Evolutionary conservation across 1,140 invertebrate genomes (phyloP).

Genomic region (Apis cerana): DNA sequence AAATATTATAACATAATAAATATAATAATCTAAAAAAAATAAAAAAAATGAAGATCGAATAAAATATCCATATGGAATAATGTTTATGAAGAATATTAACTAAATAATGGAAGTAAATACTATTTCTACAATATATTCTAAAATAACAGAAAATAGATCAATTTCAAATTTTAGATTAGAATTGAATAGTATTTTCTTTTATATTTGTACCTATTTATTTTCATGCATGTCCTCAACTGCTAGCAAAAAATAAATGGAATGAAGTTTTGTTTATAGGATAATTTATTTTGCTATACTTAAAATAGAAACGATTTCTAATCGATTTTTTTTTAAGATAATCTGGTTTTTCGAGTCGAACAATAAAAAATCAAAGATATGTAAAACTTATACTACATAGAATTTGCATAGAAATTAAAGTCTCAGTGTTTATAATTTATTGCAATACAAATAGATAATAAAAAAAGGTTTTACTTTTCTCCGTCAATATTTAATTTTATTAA

Average conservation of each 20-base stretch:
- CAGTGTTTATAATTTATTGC: neutral
- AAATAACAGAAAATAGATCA: neutral
- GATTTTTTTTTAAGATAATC: neutral
- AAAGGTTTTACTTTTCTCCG: neutral
- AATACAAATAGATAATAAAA: neutral
- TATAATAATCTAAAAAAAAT: no score
- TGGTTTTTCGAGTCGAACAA: neutral
- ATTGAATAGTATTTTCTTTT: neutral
- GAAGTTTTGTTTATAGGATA: neutral
- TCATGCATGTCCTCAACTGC: constrained; percentile 8
- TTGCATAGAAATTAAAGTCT: neutral
- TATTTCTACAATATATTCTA: neutral
- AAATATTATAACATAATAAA: no score
- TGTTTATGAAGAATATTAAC: neutral
- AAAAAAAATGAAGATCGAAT: no score
- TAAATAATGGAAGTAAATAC: neutral
- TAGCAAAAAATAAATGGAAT: neutral
- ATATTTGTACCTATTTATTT: neutral
- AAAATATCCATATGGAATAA: neutral
- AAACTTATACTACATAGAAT: neutral
- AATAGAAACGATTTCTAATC: neutral
- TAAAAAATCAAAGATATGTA: neutral
- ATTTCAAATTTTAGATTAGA: neutral
- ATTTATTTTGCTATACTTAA: neutral
- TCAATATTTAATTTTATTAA: neutral